Evolutionary conservation across 2,797 vertebrate species (phyloP).

Genomic region (Pitangus sulphuratus): DNA sequence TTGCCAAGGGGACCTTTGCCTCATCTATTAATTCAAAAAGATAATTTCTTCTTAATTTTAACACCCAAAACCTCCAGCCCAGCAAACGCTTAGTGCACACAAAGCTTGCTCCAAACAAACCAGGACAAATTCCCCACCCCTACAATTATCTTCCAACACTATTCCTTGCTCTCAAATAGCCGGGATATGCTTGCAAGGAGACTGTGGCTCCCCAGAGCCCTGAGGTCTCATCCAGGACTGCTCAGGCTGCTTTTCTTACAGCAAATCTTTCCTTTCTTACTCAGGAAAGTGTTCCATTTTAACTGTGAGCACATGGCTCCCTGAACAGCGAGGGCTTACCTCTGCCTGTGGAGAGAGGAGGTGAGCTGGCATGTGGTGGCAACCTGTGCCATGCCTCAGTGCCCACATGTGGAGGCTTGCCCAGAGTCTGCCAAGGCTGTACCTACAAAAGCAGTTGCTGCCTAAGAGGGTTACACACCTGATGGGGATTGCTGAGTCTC

Average conservation of each 20-base stretch:
- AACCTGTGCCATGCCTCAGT: neutral
- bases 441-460: neutral
- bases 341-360: neutral
- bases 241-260: neutral
- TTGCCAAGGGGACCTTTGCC: neutral
- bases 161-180: neutral
- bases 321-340: fast-evolving
- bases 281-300: neutral
- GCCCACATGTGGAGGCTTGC: neutral
- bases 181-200: neutral
- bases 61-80: neutral
- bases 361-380: neutral
- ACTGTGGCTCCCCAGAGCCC: neutral
- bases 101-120: neutral
- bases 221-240: fast-evolving
- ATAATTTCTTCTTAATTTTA: neutral
- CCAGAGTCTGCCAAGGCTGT: fast-evolving
- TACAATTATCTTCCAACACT: neutral
- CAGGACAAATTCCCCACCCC: neutral
- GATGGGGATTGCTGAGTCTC: neutral
- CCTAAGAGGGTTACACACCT: neutral
- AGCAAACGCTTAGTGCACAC: neutral
- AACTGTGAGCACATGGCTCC: neutral
- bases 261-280: neutral
- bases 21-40: neutral